Evolutionary conservation across 1,140 invertebrate genomes (phyloP).

Genomic region (Aphelinus atriplicis): DNA sequence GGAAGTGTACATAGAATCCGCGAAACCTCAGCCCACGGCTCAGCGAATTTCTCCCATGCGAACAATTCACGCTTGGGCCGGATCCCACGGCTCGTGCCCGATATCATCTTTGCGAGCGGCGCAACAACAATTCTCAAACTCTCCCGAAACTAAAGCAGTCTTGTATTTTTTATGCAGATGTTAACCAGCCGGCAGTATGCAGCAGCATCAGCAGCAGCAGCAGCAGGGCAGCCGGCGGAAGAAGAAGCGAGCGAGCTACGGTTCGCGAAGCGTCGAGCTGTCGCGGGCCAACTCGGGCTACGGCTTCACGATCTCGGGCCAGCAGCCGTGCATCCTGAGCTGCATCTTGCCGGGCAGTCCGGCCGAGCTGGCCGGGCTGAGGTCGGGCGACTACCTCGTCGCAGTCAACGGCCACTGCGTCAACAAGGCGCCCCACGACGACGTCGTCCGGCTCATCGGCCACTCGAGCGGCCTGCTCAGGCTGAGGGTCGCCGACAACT

Average conservation of each 20-base stretch:
- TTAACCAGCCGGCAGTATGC: slow-evolving; percentile 14
- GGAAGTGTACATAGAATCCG: no score
- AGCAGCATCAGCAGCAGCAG: slow-evolving; percentile 13
- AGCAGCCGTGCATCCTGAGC: slow-evolving; percentile 89
- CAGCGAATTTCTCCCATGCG: no score
- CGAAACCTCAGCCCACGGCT: no score
- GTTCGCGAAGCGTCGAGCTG: slow-evolving; percentile 87
- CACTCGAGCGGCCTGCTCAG: slow-evolving; percentile 81
- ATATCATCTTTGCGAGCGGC: no score
- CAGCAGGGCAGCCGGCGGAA: slow-evolving; percentile 78
- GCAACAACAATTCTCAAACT: no score
- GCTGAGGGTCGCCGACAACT: slow-evolving; percentile 89
- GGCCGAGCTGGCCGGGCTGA: slow-evolving; percentile 84
- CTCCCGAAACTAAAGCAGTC: no score
- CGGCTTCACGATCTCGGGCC: slow-evolving; percentile 93
- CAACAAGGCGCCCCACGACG: slow-evolving; percentile 88
- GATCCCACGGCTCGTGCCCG: no score
- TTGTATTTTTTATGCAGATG: no score
- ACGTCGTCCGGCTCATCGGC: slow-evolving; percentile 90
- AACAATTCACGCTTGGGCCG: no score
- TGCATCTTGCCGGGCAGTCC: slow-evolving; percentile 87
- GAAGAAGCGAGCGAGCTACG: slow-evolving; percentile 83
- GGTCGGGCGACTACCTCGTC: slow-evolving; percentile 90
- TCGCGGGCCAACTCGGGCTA: slow-evolving; percentile 85
- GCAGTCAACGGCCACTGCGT: slow-evolving; percentile 92